These are phyloP conservation scores for Plecturocebus donacophilus DNA, from an alignment of 2,113 vertebrate species.

Conservation along the genomic window DNA sequence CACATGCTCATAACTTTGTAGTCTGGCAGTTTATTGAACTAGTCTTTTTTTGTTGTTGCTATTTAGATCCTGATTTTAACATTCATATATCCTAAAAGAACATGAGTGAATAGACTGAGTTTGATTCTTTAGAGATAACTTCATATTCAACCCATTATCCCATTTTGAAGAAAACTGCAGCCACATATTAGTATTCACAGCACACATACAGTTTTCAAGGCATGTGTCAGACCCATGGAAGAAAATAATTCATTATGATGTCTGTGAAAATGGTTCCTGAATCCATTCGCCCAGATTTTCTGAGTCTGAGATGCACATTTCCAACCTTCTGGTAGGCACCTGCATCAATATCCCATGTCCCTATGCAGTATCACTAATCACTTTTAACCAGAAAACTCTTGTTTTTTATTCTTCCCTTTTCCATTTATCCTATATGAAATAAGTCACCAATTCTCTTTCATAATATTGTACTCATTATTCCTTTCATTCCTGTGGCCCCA, in stretches of 20 bases:
- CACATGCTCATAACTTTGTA: background rate
- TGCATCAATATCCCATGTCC: background rate
- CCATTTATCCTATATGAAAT: background rate
- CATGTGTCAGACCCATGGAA: constrained; percentile 4
- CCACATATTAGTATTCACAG: constrained; percentile 42
- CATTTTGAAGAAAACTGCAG: constrained; percentile 39
- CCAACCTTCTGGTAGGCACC: background rate
- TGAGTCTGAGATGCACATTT: background rate
- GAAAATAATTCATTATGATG: constrained; percentile 23
- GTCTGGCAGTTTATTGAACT: constrained; percentile 22
- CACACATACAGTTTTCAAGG: constrained; percentile 29
- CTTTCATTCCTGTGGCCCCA: background rate
- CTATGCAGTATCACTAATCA: background rate
- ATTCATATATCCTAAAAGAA: constrained; percentile 37
- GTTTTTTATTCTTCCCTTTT: background rate
- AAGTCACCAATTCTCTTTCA: background rate
- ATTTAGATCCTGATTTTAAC: constrained; percentile 60
- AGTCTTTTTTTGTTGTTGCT: constrained; percentile 31
- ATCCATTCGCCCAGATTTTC: background rate
- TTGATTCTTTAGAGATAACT: constrained; percentile 20
- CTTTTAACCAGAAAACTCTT: constrained; percentile 1
- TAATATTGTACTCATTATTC: background rate
- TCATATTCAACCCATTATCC: constrained; percentile 3
- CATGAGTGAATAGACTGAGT: constrained; percentile 5
- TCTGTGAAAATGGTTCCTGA: constrained; percentile 9